Evolutionary conservation across 2,113 vertebrate genomes (phyloP), one percentile per base, ranked within the genome.

Genomic region (Coturnix japonica): DNA sequence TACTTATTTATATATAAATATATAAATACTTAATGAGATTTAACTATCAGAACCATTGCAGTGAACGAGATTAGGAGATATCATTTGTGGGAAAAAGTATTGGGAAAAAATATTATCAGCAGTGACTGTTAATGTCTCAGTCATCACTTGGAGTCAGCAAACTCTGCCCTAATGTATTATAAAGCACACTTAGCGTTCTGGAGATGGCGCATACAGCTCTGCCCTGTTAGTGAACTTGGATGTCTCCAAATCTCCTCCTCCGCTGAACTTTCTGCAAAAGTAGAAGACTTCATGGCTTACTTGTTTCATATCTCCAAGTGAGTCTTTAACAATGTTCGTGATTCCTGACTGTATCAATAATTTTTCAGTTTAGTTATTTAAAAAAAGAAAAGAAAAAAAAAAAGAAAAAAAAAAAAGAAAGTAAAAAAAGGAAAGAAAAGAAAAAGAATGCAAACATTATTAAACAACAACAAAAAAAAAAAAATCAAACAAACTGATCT

Each of bases 111-210:
- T 97, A 51, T 70, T 30, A 53, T 94, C 96, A 91, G 93, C 96
- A 96, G 51, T 84, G 96, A 97, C 97, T 97, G 93, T 95, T 89
- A 84, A 89, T 61, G 94, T 95, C 73, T 94, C 96, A 94, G 95
- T 90, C 96, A 79, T 92, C 96, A 95, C 98, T 97, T 95, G 97
- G 98, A 99, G 97, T 98, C 98, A 97, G 97, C 96, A 97, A 97
- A 98, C 97, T 98, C 97, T 97, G 96, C 98, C 97, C 98, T 98
- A 98, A 98, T 99, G 98, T 99, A 98, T 97, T 97, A 98, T 98
- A 99, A 99, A 99, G 98, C 99, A 98, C 99, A 98, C 98, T 98
- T 98, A 97, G 96, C 71, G 10, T 97, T 96, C 96, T 78, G 96
- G 92, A 97, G 97, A 95, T 80, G 96, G 88, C 89, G 25, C 61